These are phyloP conservation scores for Henicopernis longicauda DNA, from an alignment of 2,113 vertebrate species.

Conservation along the genomic window DNA sequence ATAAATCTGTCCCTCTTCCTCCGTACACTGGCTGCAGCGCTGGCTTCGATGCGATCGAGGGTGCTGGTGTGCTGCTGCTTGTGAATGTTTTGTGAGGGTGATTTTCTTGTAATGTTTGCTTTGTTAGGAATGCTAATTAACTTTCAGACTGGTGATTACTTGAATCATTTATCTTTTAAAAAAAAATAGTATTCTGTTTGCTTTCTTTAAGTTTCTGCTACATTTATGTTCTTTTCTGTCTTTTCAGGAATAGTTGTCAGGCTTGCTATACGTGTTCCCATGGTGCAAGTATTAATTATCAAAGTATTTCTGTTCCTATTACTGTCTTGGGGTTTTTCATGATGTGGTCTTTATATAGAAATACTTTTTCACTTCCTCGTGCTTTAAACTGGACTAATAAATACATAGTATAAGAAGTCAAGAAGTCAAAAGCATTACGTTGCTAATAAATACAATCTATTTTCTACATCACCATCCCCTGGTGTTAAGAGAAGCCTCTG, in stretches of 20 bases:
- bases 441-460: too few species aligned
- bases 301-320: background rate
- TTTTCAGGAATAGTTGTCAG: background rate
- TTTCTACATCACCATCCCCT: background rate
- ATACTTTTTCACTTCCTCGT: fast-evolving
- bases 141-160: background rate
- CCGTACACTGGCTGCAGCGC: fast-evolving
- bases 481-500: background rate
- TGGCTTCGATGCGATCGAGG: background rate
- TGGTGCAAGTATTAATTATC: background rate
- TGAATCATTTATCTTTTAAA: background rate
- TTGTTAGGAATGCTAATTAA: background rate
- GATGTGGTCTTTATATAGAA: background rate
- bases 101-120: background rate
- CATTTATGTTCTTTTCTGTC: background rate
- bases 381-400: background rate
- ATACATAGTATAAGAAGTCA: background rate
- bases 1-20: background rate
- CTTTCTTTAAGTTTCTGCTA: background rate
- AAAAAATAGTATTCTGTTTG: background rate
- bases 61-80: background rate
- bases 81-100: background rate
- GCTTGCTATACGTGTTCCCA: background rate
- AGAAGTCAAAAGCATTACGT: background rate
- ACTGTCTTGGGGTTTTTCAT: background rate